A percentile compares a stretch with the other conserved stretches of the same genome.
These are phyloP conservation scores for Drosophila mimetica DNA, from an alignment of 2,888 invertebrate species.

Conservation along the genomic window DNA sequence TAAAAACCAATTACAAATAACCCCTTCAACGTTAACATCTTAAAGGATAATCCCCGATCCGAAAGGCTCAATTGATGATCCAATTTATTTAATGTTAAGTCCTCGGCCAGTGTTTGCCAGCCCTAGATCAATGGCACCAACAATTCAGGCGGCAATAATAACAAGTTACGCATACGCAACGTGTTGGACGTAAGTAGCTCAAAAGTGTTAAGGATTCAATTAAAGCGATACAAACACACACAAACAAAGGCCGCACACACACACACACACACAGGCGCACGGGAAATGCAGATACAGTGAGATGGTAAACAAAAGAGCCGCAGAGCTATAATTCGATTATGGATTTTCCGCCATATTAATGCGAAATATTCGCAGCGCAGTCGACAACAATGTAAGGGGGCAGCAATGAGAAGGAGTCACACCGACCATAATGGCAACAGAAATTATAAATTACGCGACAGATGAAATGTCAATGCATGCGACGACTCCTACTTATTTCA, in stretches of 20 bases:
- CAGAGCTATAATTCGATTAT: conserved; percentile 78
- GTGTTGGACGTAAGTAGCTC: conserved; percentile 81
- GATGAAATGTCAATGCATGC: conserved; percentile 77
- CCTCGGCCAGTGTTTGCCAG: conserved; percentile 24
- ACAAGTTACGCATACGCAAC: conserved; percentile 74
- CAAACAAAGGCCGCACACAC: conserved; percentile 12
- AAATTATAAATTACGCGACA: conserved; percentile 80
- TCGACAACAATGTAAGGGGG: conserved; percentile 54
- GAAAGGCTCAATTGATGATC: not conserved
- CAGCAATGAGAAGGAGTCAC: conserved; percentile 1
- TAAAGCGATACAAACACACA: conserved; percentile 77
- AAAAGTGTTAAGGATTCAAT: conserved; percentile 83
- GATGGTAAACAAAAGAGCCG: conserved; percentile 74
- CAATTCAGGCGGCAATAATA: conserved; percentile 50
- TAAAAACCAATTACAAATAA: not conserved
- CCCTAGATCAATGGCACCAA: conserved; percentile 49
- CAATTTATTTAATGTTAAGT: conserved; percentile 19
- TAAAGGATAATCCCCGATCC: not conserved
- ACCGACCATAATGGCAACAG: conserved; percentile 71
- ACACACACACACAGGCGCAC: not conserved
- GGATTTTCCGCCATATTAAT: conserved; percentile 81
- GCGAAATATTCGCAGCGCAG: conserved; percentile 78
- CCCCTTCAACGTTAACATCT: not conserved
- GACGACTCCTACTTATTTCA: conserved; percentile 68
- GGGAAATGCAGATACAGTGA: conserved; percentile 20